A percentile compares a stretch with the other conserved stretches of the same genome.
Evolutionary conservation across 2,888 invertebrate species (phyloP).

Genomic region (Leptothorax acervorum): DNA sequence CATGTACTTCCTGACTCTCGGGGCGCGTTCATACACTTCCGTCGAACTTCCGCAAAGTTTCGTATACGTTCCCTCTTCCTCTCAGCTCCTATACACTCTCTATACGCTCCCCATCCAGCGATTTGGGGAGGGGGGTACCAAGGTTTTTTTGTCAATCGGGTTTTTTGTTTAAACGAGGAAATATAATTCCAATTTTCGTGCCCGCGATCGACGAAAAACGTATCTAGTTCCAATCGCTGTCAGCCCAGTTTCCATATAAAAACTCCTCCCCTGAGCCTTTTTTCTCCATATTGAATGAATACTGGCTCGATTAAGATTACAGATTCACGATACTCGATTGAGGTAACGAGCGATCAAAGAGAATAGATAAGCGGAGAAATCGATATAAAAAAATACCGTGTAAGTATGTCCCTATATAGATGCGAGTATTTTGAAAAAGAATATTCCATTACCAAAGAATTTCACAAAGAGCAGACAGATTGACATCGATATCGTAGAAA

Average conservation of each 20-base stretch:
- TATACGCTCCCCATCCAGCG: background rate
- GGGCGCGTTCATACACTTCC: conserved; percentile 49
- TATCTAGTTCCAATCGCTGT: conserved; percentile 44
- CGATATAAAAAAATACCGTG: conserved; percentile 13
- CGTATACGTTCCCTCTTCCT: background rate
- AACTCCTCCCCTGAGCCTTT: background rate
- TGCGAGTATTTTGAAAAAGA: background rate
- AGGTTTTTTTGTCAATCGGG: conserved; percentile 22
- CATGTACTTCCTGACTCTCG: conserved; percentile 46
- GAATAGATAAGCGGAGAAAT: conserved; percentile 33
- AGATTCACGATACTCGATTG: conserved; percentile 46
- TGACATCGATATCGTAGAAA: background rate
- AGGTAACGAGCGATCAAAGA: conserved; percentile 43
- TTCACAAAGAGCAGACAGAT: background rate
- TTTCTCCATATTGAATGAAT: conserved; percentile 31
- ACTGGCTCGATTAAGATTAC: conserved; percentile 35
- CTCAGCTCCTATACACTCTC: background rate
- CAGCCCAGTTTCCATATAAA: conserved; percentile 21
- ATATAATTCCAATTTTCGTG: conserved; percentile 41
- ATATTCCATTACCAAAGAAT: conserved; percentile 8
- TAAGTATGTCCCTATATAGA: background rate
- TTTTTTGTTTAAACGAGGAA: conserved; percentile 14
- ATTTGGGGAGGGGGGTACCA: background rate
- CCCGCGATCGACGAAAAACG: conserved; percentile 28
- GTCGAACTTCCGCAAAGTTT: conserved; percentile 31